Evolutionary conservation across 2,113 vertebrate genomes (phyloP).

Genomic region (Felis catus): DNA sequence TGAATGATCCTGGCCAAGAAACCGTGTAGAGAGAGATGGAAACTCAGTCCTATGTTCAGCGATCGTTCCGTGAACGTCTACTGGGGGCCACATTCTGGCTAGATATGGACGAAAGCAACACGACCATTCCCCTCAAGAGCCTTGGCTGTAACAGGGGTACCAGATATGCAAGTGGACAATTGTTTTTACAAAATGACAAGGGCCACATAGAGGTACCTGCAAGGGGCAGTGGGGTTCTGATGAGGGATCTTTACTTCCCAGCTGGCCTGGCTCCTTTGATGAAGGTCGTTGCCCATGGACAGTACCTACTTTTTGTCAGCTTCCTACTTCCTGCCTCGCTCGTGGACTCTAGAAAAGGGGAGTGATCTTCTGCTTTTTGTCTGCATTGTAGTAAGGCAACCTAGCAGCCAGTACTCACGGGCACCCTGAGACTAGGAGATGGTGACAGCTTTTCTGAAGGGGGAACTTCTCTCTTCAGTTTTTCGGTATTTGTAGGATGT

Average conservation of each 20-base stretch:
- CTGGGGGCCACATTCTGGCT: no score
- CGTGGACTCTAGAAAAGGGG: neutral
- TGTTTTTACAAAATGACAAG: neutral
- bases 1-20: neutral
- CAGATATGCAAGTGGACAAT: neutral
- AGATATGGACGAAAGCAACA: neutral
- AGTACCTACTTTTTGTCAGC: neutral
- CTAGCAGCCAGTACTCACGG: neutral
- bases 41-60: neutral
- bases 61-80: neutral
- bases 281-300: neutral
- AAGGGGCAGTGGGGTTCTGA: neutral
- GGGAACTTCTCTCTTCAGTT: neutral
- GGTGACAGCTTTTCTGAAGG: neutral
- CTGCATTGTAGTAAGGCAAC: no score
- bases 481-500: neutral
- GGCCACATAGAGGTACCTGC: neutral
- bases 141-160: neutral
- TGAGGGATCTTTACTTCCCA: neutral
- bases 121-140: neutral
- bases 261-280: neutral
- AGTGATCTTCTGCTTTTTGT: neutral
- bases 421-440: neutral
- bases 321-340: neutral
- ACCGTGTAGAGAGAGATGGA: neutral